These are phyloP conservation scores for Pollenia amentaria DNA, from an alignment of 2,888 invertebrate genomes.

Conservation along the genomic window DNA sequence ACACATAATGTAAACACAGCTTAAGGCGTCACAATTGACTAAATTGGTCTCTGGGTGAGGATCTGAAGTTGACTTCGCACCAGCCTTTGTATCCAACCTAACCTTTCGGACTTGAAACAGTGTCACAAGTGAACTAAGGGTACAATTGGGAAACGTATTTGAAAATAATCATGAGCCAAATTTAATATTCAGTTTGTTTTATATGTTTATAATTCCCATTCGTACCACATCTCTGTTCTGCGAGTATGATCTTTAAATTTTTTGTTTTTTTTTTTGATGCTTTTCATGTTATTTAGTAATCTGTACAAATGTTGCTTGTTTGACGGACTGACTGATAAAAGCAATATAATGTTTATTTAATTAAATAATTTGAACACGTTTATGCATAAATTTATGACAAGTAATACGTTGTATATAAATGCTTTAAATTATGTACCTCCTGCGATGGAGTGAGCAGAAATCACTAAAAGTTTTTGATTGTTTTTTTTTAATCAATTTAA, in stretches of 20 bases:
- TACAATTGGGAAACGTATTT: no score
- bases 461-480: not conserved
- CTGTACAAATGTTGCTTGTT: conserved; percentile 23
- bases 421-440: not conserved
- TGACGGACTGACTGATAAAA: conserved; percentile 35
- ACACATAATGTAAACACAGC: no score
- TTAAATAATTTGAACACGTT: conserved; percentile 70
- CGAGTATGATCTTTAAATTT: conserved; percentile 22
- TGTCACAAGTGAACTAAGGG: no score
- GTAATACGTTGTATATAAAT: conserved; percentile 17
- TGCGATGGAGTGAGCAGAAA: not conserved
- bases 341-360: conserved; percentile 68
- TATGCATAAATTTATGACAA: conserved; percentile 59
- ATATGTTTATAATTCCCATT: not conserved
- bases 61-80: no score
- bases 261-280: conserved; percentile 6
- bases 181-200: not conserved
- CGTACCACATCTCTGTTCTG: not conserved
- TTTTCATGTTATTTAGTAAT: not conserved
- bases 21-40: no score
- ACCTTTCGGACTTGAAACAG: no score
- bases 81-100: no score
- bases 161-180: no score
- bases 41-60: no score
- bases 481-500: conserved; percentile 1